A percentile compares a stretch with the other conserved stretches of the same genome.
These are phyloP conservation scores for Hermatobates lingyangjiaoensis DNA, from an alignment of 1,140 invertebrate species.

Conservation along the genomic window DNA sequence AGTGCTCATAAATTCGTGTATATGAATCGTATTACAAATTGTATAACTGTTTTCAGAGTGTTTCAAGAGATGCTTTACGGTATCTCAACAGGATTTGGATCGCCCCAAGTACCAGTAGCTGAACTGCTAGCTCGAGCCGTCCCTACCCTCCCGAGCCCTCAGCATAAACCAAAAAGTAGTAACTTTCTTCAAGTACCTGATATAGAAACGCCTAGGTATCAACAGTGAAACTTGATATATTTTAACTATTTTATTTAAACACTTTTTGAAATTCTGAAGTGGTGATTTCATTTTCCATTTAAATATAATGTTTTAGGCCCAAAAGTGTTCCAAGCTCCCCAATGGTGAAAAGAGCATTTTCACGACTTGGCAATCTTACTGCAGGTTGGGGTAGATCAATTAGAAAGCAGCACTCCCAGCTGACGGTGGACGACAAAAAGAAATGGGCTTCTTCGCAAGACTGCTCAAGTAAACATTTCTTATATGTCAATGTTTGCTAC, in stretches of 20 bases:
- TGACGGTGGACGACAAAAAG: slow-evolving; percentile 69
- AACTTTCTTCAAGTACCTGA: slow-evolving; percentile 76
- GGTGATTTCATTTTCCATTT: neutral
- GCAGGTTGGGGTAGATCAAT: slow-evolving; percentile 76
- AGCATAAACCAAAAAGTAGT: slow-evolving; percentile 72
- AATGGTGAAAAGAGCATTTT: slow-evolving; percentile 85
- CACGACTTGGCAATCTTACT: slow-evolving; percentile 66
- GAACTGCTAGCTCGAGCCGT: slow-evolving; percentile 67
- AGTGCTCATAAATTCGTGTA: no score
- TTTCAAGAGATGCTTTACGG: slow-evolving; percentile 91
- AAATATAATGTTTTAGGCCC: slow-evolving; percentile 34
- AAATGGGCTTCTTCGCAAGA: slow-evolving; percentile 82
- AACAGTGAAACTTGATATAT: neutral
- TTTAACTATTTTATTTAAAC: neutral
- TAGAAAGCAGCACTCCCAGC: slow-evolving; percentile 47
- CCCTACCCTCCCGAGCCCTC: slow-evolving; percentile 61
- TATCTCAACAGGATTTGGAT: slow-evolving; percentile 82
- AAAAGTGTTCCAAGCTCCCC: slow-evolving; percentile 85
- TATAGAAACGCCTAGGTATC: slow-evolving; percentile 40
- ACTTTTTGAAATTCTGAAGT: neutral
- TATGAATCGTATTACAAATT: no score
- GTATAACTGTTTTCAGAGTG: slow-evolving; percentile 30
- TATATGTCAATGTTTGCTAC: no score
- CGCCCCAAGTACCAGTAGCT: slow-evolving; percentile 75
- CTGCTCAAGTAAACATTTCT: slow-evolving; percentile 53